Percentiles rank a stretch among this genome's conserved stretches.
These are phyloP conservation scores for Perccottus glenii DNA, from an alignment of 2,113 vertebrate species.

Conservation along the genomic window DNA sequence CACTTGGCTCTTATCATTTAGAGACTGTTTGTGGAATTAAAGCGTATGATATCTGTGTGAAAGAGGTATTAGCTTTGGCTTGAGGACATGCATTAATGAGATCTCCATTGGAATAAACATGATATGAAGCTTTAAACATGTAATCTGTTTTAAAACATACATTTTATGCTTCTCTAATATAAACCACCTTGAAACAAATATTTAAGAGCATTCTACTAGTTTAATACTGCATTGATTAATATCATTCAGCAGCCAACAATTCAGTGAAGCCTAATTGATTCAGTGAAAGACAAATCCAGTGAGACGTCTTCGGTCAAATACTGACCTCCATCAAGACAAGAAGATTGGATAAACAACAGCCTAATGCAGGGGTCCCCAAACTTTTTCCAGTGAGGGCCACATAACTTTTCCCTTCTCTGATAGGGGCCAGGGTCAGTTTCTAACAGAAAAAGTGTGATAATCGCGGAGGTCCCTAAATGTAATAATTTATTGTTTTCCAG, in stretches of 20 bases:
- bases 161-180: background rate
- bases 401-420: no score
- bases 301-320: background rate
- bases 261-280: background rate
- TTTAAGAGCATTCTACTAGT: background rate
- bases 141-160: no score
- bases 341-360: background rate
- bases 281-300: no score
- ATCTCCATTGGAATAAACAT: no score
- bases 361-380: no score
- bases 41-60: background rate
- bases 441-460: no score
- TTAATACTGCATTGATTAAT: background rate
- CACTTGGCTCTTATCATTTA: background rate
- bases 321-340: background rate
- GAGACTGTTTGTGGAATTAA: background rate
- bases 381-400: no score
- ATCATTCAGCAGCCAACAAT: background rate
- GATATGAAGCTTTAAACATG: background rate
- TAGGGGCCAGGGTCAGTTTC: no score
- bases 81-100: background rate
- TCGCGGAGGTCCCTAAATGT: no score
- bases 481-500: no score
- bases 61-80: background rate
- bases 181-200: background rate